These are phyloP conservation scores for Cyclura pinguis DNA, from an alignment of 2,797 vertebrate genomes.

Conservation along the genomic window DNA sequence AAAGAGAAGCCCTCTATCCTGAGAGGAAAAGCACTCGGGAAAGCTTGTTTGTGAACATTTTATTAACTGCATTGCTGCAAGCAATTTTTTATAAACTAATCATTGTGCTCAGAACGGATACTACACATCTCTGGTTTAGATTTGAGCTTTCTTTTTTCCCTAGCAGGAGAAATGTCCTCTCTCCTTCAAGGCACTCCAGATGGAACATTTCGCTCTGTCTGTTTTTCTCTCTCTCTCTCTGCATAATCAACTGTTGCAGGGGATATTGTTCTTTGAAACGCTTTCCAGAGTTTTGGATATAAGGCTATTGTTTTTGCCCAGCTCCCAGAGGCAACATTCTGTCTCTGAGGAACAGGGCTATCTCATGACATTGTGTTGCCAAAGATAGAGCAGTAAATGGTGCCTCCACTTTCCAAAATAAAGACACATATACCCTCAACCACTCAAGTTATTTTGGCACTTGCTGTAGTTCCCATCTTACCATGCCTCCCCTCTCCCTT, in stretches of 20 bases:
- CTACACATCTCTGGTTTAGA: not conserved
- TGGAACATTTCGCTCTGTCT: not conserved
- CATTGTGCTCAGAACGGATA: not conserved
- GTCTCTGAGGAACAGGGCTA: not conserved
- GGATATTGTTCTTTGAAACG: not conserved
- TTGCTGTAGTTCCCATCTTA: not conserved
- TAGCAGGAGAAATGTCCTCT: not conserved
- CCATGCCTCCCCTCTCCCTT: not conserved
- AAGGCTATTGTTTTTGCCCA: not conserved
- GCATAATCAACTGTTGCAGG: not conserved
- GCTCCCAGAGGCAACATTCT: not conserved
- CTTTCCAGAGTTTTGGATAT: not conserved
- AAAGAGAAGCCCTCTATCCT: conserved; percentile 17
- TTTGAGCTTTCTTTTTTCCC: not conserved
- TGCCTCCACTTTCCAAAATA: not conserved
- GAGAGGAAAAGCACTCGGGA: conserved; percentile 45
- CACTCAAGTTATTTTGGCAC: not conserved
- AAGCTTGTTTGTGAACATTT: conserved; percentile 51
- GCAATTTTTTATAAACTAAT: not conserved
- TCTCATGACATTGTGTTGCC: not conserved
- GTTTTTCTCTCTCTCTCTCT: not conserved
- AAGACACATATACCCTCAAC: not conserved
- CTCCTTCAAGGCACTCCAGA: not conserved
- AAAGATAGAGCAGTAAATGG: not conserved
- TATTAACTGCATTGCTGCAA: conserved; percentile 46